A percentile compares a stretch with the other conserved stretches of the same genome.
phyloP scores from a whole-genome alignment of 2,113 vertebrate species.

The Pavo muticus region DNA sequence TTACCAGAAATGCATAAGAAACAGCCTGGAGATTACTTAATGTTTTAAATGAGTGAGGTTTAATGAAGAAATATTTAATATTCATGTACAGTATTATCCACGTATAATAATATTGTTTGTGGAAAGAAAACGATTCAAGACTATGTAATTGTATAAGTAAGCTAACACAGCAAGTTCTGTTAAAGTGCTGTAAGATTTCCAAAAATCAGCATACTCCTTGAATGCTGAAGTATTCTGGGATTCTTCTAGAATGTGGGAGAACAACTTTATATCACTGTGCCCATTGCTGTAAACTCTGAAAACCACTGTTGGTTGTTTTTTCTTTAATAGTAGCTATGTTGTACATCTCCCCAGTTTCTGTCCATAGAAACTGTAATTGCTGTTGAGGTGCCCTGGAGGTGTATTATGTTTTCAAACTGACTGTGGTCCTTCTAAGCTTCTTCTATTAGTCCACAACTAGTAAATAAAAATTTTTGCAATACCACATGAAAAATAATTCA shows the following conservation, averaged over 20 bases:
- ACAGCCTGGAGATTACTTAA: slow-evolving; percentile 1
- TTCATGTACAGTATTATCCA: not conserved
- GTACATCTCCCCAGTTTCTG: not conserved
- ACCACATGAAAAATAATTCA: not conserved
- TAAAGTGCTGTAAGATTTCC: not conserved
- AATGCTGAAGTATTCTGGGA: not conserved
- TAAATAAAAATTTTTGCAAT: not conserved
- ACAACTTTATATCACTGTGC: not conserved
- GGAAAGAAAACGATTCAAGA: not conserved
- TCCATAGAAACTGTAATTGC: not conserved
- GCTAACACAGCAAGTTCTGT: not conserved
- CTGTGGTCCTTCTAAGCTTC: not conserved
- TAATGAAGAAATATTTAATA: slow-evolving; percentile 4
- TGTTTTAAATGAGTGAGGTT: not conserved
- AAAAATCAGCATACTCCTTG: not conserved
- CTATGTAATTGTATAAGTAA: not conserved
- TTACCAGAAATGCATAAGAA: slow-evolving; percentile 20
- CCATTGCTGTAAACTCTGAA: not conserved
- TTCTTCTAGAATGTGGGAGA: not conserved
- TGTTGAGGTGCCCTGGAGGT: not conserved
- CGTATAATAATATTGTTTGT: not conserved
- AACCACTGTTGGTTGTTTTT: not conserved
- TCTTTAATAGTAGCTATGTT: not conserved
- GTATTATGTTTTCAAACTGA: not conserved
- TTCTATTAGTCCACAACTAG: not conserved